Evolutionary conservation across 2,888 invertebrate genomes (phyloP).

Genomic region (Drosophila vallismaia): DNA sequence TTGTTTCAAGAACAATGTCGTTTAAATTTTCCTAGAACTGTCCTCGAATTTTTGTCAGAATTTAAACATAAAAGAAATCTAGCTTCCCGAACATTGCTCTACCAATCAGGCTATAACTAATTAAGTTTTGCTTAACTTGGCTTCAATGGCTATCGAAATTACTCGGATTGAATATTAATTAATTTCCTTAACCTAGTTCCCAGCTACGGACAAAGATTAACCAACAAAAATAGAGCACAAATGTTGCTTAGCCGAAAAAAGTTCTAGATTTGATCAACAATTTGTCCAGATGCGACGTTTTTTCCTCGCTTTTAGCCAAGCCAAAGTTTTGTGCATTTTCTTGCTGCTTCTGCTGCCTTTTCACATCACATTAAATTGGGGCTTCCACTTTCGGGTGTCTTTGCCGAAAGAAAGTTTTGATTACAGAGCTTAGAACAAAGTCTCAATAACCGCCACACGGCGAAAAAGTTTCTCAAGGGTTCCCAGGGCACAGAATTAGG

Average conservation of each 20-base stretch:
- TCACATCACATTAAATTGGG: too few relatives aligned
- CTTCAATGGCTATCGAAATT: constrained; percentile 1
- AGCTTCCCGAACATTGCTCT: too few relatives aligned
- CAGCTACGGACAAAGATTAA: neutral
- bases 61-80: too few relatives aligned
- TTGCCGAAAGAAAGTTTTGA: constrained; percentile 15
- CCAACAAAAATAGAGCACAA: neutral
- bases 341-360: neutral
- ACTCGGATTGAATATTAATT: constrained; percentile 17
- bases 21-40: too few relatives aligned
- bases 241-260: neutral
- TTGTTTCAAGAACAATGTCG: too few relatives aligned
- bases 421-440: constrained; percentile 31
- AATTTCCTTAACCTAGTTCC: constrained; percentile 4
- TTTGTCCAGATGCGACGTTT: neutral
- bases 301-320: neutral
- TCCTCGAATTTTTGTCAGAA: too few relatives aligned
- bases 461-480: constrained; percentile 23
- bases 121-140: neutral
- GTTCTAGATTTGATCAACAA: constrained; percentile 1
- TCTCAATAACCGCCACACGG: constrained; percentile 30
- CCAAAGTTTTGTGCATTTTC: neutral
- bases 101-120: neutral
- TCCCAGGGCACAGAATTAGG: constrained; percentile 6
- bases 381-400: constrained; percentile 1